A percentile compares a stretch with the other conserved stretches of the same genome.
phyloP scores from a whole-genome alignment of 1,140 invertebrate species.

The Microplitis demolitor region DNA sequence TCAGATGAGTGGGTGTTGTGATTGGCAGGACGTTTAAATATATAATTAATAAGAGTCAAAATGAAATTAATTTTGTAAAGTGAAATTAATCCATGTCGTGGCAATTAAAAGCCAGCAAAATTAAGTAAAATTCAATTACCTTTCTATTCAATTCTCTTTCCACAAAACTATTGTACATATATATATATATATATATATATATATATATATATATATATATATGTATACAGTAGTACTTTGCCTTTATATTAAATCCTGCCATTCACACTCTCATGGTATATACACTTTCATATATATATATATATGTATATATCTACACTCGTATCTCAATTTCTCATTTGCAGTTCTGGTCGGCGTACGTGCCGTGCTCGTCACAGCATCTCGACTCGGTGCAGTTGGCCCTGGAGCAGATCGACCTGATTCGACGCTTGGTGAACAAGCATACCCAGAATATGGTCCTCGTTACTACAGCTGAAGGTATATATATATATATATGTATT shows the following conservation, averaged over 20 bases:
- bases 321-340: constrained; percentile 26
- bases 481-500: constrained; percentile 12
- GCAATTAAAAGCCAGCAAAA: not conserved
- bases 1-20: too few relatives aligned
- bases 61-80: not conserved
- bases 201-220: too few relatives aligned
- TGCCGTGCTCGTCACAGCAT: constrained; percentile 79
- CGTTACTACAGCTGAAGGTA: constrained; percentile 71
- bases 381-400: constrained; percentile 84
- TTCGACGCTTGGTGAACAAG: constrained; percentile 81
- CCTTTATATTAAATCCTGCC: too few relatives aligned
- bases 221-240: too few relatives aligned
- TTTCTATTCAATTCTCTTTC: not conserved
- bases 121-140: constrained; percentile 4
- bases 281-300: too few relatives aligned
- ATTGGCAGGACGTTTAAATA: not conserved
- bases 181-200: too few relatives aligned
- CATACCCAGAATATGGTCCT: constrained; percentile 73
- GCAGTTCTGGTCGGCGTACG: constrained; percentile 82
- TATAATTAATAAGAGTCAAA: not conserved
- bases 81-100: not conserved
- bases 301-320: too few relatives aligned
- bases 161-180: too few relatives aligned
- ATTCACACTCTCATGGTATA: not conserved
- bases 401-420: constrained; percentile 87